phyloP scores from a whole-genome alignment of 1,140 invertebrate genomes.

The Grapholita molesta region DNA sequence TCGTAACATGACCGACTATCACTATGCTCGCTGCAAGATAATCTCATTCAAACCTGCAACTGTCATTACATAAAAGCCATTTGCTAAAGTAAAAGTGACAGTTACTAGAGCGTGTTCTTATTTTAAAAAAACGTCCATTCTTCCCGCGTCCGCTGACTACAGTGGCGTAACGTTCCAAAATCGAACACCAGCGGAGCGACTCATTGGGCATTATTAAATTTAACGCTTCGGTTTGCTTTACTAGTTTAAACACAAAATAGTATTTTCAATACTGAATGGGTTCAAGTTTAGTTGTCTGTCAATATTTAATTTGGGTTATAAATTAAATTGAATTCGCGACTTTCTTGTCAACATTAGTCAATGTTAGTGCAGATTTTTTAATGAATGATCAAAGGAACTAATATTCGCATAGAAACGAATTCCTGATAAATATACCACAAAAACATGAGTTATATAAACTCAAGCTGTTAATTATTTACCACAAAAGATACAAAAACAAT shows the following conservation, averaged over 20 bases:
- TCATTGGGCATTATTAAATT: not conserved
- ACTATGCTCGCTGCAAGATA: not conserved
- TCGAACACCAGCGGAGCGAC: not conserved
- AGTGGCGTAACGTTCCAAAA: conserved; percentile 18
- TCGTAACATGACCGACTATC: not conserved
- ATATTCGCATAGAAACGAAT: no score
- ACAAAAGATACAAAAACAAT: no score
- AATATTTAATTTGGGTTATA: not conserved
- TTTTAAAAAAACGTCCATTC: conserved; percentile 30
- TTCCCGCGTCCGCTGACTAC: conserved; percentile 27
- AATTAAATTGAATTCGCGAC: no score
- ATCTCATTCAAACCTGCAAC: not conserved
- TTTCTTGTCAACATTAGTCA: no score
- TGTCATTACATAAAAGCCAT: conserved; percentile 15
- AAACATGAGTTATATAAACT: no score
- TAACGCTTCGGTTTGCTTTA: conserved; percentile 7
- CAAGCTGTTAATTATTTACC: no score
- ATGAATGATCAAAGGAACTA: no score
- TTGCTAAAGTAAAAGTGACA: conserved; percentile 55
- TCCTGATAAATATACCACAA: no score
- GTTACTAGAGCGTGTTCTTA: conserved; percentile 35
- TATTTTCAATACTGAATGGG: not conserved
- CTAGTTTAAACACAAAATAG: not conserved
- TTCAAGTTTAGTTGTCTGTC: not conserved
- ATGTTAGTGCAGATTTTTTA: no score